Evolutionary conservation across 2,888 invertebrate species (phyloP), one percentile per base, ranked within the genome.

Genomic region (Boloria euphrosyne): DNA sequence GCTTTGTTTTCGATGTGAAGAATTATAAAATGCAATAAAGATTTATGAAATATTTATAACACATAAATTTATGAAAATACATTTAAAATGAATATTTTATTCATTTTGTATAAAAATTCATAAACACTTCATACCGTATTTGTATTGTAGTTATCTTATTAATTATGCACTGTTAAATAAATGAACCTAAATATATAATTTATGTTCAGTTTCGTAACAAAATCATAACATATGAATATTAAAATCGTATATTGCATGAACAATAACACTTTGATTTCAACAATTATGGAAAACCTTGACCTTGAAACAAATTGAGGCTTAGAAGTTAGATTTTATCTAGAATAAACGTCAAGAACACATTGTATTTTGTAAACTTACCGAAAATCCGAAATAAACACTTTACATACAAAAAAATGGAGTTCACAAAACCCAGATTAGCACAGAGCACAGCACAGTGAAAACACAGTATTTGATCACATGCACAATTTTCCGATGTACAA

Each of bases 351-450:
- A 62, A 53, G 54, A 62, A 47, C 64, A 57, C 27, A 51, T 17
- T 31, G 27, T 46, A 51, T 57, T 43, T 57, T 57, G 55, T 55
- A 72, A 73, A 71, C 87, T 87, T 74, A 88, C 88, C 87, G 76
- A 82, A 83, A 82, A 78, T 70, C 69, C 73, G 76, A 76, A 79
- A 72, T 62, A 10, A 57, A 75, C 74, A 67, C 27, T 51, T 60
- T 53, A 59, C 43, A 43, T 10, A 17, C 27, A 50, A 58, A 22
- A n/a, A 4, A 46, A 63, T 52, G 68, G 7, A 38, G 31, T 38
- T 59, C 47, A 72, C 65, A 58, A 57, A 57, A 46, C 70, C 67
- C 66, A 60, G 44, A 52, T 63, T 44, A 27, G 38, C 52, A 67
- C 64, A 65, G 44, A 60, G 17, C 70, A 71, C 71, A 66, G 51